These are phyloP conservation scores for Helicorthomorpha holstii DNA, from an alignment of 1,140 invertebrate genomes.

Conservation along the genomic window DNA sequence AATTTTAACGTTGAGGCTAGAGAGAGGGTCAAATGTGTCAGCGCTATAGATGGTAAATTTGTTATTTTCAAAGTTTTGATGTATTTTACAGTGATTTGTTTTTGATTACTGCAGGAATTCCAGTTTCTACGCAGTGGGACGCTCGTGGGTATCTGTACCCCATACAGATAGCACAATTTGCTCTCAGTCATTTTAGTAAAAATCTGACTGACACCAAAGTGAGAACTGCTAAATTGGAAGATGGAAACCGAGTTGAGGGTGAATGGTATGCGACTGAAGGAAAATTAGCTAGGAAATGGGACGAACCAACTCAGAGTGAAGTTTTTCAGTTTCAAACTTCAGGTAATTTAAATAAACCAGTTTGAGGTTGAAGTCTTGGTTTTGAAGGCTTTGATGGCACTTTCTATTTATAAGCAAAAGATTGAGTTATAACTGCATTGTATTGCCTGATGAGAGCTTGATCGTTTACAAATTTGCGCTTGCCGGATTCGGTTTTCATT, in stretches of 20 bases:
- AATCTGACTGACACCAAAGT: slow-evolving; percentile 65
- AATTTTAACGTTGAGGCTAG: slow-evolving; percentile 93
- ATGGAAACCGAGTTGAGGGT: slow-evolving; percentile 43
- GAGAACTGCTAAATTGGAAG: slow-evolving; percentile 45
- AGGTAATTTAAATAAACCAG: slow-evolving; percentile 13
- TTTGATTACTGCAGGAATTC: slow-evolving; percentile 43
- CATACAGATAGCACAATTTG: slow-evolving; percentile 97
- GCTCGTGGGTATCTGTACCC: slow-evolving; percentile 80
- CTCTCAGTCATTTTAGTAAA: slow-evolving; percentile 91
- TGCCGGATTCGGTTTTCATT: no score
- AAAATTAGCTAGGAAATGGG: slow-evolving; percentile 8
- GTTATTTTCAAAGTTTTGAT: background rate
- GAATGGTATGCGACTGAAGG: slow-evolving; percentile 19
- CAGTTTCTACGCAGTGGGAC: slow-evolving; percentile 90
- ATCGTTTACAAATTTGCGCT: no score
- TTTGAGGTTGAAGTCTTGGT: background rate
- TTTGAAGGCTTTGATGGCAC: background rate
- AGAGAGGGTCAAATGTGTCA: slow-evolving; percentile 89
- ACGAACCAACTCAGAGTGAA: slow-evolving; percentile 9
- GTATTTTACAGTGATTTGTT: slow-evolving; percentile 3
- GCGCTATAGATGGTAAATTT: slow-evolving; percentile 52
- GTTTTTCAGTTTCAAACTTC: slow-evolving; percentile 20
- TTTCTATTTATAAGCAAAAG: no score
- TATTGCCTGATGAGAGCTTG: no score
- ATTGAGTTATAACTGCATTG: no score